A percentile compares a stretch with the other conserved stretches of the same genome.
Conservation (phyloP, 2,113 vertebrate species). For the Phalacrocorax brasilianus region DNA sequence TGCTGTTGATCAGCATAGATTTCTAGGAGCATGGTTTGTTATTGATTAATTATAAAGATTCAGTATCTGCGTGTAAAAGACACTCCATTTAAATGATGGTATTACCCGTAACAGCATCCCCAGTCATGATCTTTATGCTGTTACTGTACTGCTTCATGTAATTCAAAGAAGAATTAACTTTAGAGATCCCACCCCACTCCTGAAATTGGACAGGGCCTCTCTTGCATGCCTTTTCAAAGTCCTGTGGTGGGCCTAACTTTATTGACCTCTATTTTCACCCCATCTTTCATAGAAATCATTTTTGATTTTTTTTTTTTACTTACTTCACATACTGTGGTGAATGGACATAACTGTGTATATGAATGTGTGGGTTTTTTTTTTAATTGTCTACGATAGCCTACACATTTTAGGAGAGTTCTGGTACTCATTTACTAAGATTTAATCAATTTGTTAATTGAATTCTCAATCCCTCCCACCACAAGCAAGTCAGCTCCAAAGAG, state of each 20-base stretch:
- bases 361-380: constrained; percentile 63
- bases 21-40: constrained; percentile 74
- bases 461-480: constrained; percentile 51
- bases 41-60: constrained; percentile 64
- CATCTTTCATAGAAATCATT: constrained; percentile 54
- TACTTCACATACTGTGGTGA: constrained; percentile 74
- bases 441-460: constrained; percentile 72
- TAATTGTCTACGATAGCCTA: constrained; percentile 76
- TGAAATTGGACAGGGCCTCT: constrained; percentile 66
- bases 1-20: constrained; percentile 70
- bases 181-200: constrained; percentile 54
- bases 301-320: constrained; percentile 36
- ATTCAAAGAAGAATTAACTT: constrained; percentile 69
- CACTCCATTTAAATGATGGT: constrained; percentile 60
- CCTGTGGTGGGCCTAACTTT: constrained; percentile 73
- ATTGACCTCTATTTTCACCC: constrained; percentile 45
- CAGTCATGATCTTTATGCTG: constrained; percentile 66
- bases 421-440: constrained; percentile 70
- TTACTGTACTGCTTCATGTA: constrained; percentile 62
- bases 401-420: constrained; percentile 72
- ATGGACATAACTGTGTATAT: constrained; percentile 76
- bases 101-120: constrained; percentile 61
- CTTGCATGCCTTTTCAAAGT: constrained; percentile 75
- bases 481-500: constrained; percentile 64
- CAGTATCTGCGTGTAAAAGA: constrained; percentile 63